Evolutionary conservation across 1,140 invertebrate genomes (phyloP).

Genomic region (Atopsyche davidsoni): DNA sequence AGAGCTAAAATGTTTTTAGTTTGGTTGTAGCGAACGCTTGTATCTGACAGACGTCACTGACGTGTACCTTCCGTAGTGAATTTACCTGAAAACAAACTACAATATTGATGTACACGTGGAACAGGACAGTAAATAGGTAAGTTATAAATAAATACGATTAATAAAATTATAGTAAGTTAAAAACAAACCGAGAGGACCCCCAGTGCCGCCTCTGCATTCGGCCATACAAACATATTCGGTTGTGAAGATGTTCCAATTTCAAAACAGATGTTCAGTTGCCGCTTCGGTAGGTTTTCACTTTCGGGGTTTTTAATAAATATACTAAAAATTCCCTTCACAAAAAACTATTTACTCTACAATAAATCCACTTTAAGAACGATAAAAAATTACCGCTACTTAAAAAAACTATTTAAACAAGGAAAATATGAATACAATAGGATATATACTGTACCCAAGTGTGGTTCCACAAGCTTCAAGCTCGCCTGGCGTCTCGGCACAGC

Average conservation of each 20-base stretch:
- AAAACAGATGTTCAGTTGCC: background rate
- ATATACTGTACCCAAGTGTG: background rate
- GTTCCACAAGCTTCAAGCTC: too few relatives aligned
- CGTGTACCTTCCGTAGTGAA: slow-evolving; percentile 1
- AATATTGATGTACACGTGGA: slow-evolving; percentile 1
- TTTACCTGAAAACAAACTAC: background rate
- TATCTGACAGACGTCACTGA: slow-evolving; percentile 29
- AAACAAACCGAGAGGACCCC: background rate
- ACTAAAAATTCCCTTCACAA: background rate
- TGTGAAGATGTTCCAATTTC: background rate
- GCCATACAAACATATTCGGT: background rate
- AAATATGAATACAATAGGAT: background rate
- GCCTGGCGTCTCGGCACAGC: too few relatives aligned
- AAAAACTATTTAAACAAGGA: background rate
- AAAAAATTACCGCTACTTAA: background rate
- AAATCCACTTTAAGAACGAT: background rate
- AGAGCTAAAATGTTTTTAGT: too few relatives aligned
- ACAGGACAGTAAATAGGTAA: background rate
- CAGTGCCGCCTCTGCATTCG: background rate
- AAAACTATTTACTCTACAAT: background rate
- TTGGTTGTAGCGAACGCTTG: background rate
- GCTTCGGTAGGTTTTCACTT: background rate
- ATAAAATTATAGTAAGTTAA: slow-evolving; percentile 13
- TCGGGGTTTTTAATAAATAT: background rate
- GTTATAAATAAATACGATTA: slow-evolving; percentile 29